Evolutionary conservation across 2,113 vertebrate genomes (phyloP), one percentile per base, ranked within the genome.

Genomic region (Saccopteryx bilineata): DNA sequence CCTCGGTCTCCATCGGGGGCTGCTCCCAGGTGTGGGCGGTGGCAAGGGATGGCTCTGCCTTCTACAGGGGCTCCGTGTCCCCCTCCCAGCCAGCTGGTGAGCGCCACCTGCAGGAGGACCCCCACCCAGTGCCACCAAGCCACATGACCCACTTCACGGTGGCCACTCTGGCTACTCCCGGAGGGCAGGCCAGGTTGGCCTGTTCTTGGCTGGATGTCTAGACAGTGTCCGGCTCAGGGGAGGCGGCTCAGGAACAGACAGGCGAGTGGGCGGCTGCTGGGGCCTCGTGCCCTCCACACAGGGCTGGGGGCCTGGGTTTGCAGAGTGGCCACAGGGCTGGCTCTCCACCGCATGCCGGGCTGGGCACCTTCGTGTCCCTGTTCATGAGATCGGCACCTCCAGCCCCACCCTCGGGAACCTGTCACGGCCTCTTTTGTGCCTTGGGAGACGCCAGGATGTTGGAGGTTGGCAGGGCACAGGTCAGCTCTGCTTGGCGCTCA

Each of bases 1-100:
- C 99, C 96, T 99, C 99, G 0, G 96, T 99, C 96, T 99, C 99
- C 61, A 98, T 99, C 0, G 99, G 99, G 23, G 98, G 98, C 5
- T 99, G 98, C 97, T 98, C 99, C 92, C 99, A 99, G 96, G 99
- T 99, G 66, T 99, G 99, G 99, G 99, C 99, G 7, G 98, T 99
- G 33, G 99, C 99, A 10, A 98, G 97, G 76, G 99, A 99, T 0
- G 99, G 99, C 39, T 99, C 99, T 2, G 98, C 99, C 11, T 99
- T 99, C 98, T 99, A 99, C 96, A 97, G 99, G 13, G 99, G 99
- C 1, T 99, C 99, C 0, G 99, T 99, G 46, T 99, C 99, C 5
- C 60, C 98, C n/a, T 98, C 98, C 72, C 99, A 98, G 84, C 99
- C 99, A 15, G 99, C 99, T 79, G 99, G 99, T 99, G 95, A 98